Percentiles rank a stretch among this genome's conserved stretches.
phyloP scores from a whole-genome alignment of 2,888 invertebrate genomes.

The Mesoligia furuncula region DNA sequence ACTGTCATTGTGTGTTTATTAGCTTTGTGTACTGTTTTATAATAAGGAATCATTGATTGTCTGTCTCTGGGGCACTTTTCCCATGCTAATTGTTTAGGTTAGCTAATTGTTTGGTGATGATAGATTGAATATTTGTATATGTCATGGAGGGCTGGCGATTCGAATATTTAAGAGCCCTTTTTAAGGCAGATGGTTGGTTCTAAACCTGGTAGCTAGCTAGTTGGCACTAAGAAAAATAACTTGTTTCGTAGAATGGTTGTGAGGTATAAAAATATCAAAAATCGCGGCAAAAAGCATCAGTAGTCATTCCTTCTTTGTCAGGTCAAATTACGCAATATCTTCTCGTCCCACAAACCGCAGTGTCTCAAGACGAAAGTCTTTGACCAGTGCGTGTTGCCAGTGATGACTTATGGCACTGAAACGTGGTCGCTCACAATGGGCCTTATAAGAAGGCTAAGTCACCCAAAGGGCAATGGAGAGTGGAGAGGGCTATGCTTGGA shows the following conservation, averaged over 20 bases:
- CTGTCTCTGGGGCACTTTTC: not conserved
- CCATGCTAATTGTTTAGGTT: not conserved
- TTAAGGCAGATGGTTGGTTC: not conserved
- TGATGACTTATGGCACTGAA: too few species aligned
- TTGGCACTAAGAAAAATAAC: not conserved
- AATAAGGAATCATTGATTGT: not conserved
- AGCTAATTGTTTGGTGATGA: not conserved
- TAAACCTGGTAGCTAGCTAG: not conserved
- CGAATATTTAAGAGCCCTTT: not conserved
- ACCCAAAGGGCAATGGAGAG: too few species aligned
- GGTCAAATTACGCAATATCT: too few species aligned
- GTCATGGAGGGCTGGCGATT: not conserved
- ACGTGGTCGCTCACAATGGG: too few species aligned
- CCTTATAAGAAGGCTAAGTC: too few species aligned
- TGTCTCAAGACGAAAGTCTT: too few species aligned
- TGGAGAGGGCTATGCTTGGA: too few species aligned
- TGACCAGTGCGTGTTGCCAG: too few species aligned
- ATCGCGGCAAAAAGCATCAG: not conserved
- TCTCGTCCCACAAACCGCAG: too few species aligned
- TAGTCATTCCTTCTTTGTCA: not conserved
- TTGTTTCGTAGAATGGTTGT: not conserved
- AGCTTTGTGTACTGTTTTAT: not conserved
- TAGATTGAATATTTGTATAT: constrained; percentile 6
- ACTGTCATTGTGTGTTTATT: not conserved
- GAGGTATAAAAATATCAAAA: not conserved